Evolutionary conservation across 2,113 vertebrate genomes (phyloP), one percentile per base, ranked within the genome.

Genomic region (Raja brachyura): DNA sequence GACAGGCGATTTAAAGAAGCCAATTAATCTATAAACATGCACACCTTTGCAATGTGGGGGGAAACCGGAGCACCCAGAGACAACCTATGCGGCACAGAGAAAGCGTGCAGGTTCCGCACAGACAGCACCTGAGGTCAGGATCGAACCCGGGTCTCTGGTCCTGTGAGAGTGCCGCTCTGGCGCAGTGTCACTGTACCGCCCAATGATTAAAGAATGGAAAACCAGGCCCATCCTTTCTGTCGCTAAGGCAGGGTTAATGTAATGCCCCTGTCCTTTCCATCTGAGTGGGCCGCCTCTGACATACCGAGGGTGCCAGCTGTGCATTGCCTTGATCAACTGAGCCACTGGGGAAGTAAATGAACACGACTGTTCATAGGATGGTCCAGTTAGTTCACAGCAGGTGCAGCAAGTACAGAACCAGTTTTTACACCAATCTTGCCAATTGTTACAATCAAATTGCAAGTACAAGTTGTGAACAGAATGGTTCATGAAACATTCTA

Each of bases 381-480:
- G 83, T 63, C 83, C n/a, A 61, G 59, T 88, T 88, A 31, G 59
- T 88, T 88, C 59, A 63, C 59, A 61, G 61, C 83, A 88, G 83
- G 83, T 88, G 83, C 59, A 66, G 61, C 59, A 31, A 63, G 59
- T 88, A 63, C 28, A 61, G 83, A 88, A 63, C 61, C 59, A 31
- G 83, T 63, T 48, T 16, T 73, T 73, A 39, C 63, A 92, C 68
- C 28, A 25, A 10, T 11, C 90, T 92, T 92, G 68, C 90, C 90
- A 92, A 92, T 39, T 70, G 70, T 90, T 90, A 39, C 88, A 90
- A 92, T 92, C 18, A 92, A 73, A 92, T 92, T 73, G 68, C 68
- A 92, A 92, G 66, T 54, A 92, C 39, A 73, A 54, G 90, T 92
- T 70, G 68, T 48, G 90, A 92, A 92, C 33, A 92, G 90, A 74